A percentile compares a stretch with the other conserved stretches of the same genome.
These are phyloP conservation scores for Gallinago solitaria DNA, from an alignment of 2,797 vertebrate species.

Conservation along the genomic window DNA sequence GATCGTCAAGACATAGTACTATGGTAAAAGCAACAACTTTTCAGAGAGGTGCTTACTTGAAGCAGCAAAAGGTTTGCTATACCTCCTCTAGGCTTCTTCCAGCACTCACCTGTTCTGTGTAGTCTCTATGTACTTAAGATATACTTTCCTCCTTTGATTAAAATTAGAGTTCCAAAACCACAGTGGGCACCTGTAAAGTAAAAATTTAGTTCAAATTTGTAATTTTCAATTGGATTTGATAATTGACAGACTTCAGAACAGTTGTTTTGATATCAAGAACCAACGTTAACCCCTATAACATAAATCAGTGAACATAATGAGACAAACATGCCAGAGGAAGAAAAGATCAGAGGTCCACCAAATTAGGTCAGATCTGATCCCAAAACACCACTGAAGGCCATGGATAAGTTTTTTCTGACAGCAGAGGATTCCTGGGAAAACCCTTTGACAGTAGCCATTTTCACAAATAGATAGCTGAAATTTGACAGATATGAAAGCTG, in stretches of 20 bases:
- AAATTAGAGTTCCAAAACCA: not conserved
- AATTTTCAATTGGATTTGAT: not conserved
- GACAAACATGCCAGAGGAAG: not conserved
- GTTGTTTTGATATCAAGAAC: not conserved
- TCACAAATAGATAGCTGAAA: not conserved
- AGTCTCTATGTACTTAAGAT: not conserved
- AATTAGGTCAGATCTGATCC: not conserved
- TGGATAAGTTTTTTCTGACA: not conserved
- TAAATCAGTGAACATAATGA: not conserved
- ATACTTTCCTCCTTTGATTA: not conserved
- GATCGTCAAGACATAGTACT: conserved; percentile 20
- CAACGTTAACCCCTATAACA: not conserved
- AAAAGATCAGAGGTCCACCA: not conserved
- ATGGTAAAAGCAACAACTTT: conserved; percentile 26
- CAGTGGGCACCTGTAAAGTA: not conserved
- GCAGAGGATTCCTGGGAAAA: not conserved
- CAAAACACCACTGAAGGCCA: not conserved
- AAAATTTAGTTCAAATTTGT: not conserved
- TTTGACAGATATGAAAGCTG: not conserved
- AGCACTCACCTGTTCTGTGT: not conserved
- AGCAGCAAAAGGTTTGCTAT: conserved; percentile 6
- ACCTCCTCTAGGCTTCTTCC: conserved; percentile 6
- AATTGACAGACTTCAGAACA: not conserved
- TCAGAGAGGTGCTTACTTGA: conserved; percentile 2
- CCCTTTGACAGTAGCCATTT: not conserved